Conservation (phyloP, 2,797 vertebrate species). For the Pagetopsis macropterus region DNA sequence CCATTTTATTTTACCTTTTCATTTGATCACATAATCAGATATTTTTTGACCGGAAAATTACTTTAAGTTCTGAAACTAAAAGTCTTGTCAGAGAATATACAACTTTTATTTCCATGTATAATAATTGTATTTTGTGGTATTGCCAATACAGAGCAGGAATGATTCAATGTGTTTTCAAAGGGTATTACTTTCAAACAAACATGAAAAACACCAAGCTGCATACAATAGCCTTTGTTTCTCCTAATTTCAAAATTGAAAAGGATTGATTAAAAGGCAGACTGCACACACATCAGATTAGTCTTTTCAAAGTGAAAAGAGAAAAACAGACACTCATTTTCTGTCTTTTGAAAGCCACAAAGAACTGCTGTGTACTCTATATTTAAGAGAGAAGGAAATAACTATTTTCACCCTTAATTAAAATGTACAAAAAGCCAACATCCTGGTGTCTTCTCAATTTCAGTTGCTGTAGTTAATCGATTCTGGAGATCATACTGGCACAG, state of each 20-base stretch:
- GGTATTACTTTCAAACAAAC: background rate
- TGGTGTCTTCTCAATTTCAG: background rate
- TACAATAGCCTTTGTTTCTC: background rate
- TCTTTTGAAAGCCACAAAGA: background rate
- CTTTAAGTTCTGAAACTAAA: background rate
- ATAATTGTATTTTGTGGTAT: background rate
- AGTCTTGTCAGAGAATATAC: background rate
- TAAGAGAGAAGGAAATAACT: constrained; percentile 1
- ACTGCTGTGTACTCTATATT: background rate
- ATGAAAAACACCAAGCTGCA: background rate
- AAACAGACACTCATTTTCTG: background rate
- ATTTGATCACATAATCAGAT: background rate
- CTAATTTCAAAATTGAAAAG: background rate
- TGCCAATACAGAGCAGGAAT: background rate
- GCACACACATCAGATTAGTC: background rate
- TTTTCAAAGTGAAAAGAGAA: constrained; percentile 5
- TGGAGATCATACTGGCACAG: background rate
- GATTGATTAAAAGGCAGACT: background rate
- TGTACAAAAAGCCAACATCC: background rate
- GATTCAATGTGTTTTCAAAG: background rate
- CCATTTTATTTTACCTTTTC: too few relatives aligned
- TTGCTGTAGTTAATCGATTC: background rate
- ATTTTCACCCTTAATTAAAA: background rate
- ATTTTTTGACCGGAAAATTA: too few relatives aligned
- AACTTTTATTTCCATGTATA: background rate